These are phyloP conservation scores for Zaprionus capensis DNA, from an alignment of 1,140 invertebrate species.

Conservation along the genomic window DNA sequence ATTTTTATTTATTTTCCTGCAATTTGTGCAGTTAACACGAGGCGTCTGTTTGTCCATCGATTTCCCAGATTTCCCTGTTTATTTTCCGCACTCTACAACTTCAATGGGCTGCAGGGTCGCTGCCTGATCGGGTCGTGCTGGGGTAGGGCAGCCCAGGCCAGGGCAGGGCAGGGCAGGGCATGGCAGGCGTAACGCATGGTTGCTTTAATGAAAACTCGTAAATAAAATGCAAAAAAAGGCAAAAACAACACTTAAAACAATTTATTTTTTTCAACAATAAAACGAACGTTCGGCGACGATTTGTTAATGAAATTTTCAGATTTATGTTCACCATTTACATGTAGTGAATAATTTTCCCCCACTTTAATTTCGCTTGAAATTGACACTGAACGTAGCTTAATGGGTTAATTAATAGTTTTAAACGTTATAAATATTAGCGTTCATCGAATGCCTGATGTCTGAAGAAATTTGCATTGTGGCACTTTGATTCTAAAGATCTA, in stretches of 20 bases:
- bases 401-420: conserved; percentile 9
- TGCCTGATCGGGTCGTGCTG: background rate
- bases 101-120: background rate
- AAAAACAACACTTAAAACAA: conserved; percentile 58
- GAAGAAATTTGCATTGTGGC: background rate
- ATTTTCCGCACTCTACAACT: conserved; percentile 8
- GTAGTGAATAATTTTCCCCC: background rate
- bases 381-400: conserved; percentile 5
- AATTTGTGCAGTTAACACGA: conserved; percentile 41
- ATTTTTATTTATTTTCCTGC: conserved; percentile 40
- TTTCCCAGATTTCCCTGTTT: conserved; percentile 36
- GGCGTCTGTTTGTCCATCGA: conserved; percentile 24
- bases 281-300: conserved; percentile 54
- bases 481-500: background rate
- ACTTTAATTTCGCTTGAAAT: conserved; percentile 9
- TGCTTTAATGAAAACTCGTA: conserved; percentile 72
- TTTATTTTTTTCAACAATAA: conserved; percentile 59
- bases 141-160: background rate
- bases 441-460: background rate
- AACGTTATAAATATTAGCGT: background rate
- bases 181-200: conserved; percentile 4
- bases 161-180: background rate
- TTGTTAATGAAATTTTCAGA: conserved; percentile 73
- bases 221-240: conserved; percentile 52
- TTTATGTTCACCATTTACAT: conserved; percentile 53